Base-by-base conservation (phyloP, 2,888 invertebrate genomes). In the Cosmopolites sordidus region DNA sequence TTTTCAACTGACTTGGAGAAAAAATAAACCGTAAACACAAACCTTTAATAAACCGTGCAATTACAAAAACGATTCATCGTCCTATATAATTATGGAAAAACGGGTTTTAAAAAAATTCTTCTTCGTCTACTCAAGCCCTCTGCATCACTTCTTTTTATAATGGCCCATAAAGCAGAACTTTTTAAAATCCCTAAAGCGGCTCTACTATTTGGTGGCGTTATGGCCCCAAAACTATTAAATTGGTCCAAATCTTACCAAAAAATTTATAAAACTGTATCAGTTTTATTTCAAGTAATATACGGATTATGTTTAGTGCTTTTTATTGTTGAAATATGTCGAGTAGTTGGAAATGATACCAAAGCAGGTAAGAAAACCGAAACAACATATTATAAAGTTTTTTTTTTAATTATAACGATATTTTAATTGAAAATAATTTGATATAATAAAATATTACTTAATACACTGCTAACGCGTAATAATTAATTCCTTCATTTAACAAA, bases 291-390 rank as follows among this genome's bases (percentile, higher is more conserved):
- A 17, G 1, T 38, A 1, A 8, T 44, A 1, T 50, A 44, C 37
- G 14, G 16, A 11, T 22, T 18, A 9, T 50, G 50, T 27, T 14
- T 50, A 16, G 15, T 37, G 15, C 43, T 43, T 2, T 43, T 50
- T 33, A 1, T 17, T n/a, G 15, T 43, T 27, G 38, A 37, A 16
- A 16, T 50, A 9, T 27, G 18, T 16, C 18, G 27, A 11, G 11
- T 33, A 9, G 12, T 18, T 6, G 16, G 39, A 14, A 14, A 9
- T 4, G 29, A 50, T 18, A 44, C 27, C 4, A 9, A 37, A 18
- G 18, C 14, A 33, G 49, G 49, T 49, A 47, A 39, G 17, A 18
- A n/a, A n/a, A n/a, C n/a, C n/a, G n/a, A n/a, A n/a, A n/a, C n/a
- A n/a, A n/a, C n/a, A n/a, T n/a, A n/a, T n/a, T n/a, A n/a, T n/a